Evolutionary conservation across 2,888 invertebrate species (phyloP), one percentile per base, ranked within the genome.

Genomic region (Melipona beecheii): DNA sequence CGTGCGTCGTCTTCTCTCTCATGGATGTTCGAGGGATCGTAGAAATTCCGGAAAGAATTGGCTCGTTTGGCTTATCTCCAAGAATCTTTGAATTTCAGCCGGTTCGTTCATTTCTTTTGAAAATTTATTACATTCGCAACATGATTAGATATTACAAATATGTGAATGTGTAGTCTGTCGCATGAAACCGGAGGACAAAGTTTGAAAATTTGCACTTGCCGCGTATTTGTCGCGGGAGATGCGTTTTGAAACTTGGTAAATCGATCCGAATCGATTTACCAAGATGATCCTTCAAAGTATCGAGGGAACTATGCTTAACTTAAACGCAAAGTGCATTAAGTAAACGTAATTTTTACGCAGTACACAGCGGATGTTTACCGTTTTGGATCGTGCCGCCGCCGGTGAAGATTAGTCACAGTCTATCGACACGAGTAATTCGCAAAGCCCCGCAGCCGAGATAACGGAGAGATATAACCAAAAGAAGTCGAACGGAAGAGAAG

Each of bases 241-340:
- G 70, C n/a, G n/a, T 83, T 84, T 66, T 50, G 54, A 36, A 58
- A 43, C 43, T 68, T 60, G 64, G 36, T n/a, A n/a, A 36, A 77
- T 82, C 77, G 70, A 17, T 24, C 21, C 27, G 9, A 15, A 52
- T 27, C 54, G 62, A 78, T 76, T 78, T 79, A 75, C 78, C 84
- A 24, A 64, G 65, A 75, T 56, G 56, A 79, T 75, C 75, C 66
- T 79, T 69, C 49, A 50, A 21, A 31, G 64, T 49, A 68, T 24
- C 27, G 65, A 31, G 24, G 24, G 11, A 21, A 21, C 21, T 13
- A 21, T 62, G 49, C 27, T 50, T 52, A 31, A 27, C 21, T 24
- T 4, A 27, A 27, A 58, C 15, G 19, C 36, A 24, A 50, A 1
- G 54, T 21, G 17, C 24, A 3, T 0, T 5, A 4, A 58, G 58